Evolutionary conservation across 2,888 invertebrate genomes (phyloP).

Genomic region (Arge pagana): DNA sequence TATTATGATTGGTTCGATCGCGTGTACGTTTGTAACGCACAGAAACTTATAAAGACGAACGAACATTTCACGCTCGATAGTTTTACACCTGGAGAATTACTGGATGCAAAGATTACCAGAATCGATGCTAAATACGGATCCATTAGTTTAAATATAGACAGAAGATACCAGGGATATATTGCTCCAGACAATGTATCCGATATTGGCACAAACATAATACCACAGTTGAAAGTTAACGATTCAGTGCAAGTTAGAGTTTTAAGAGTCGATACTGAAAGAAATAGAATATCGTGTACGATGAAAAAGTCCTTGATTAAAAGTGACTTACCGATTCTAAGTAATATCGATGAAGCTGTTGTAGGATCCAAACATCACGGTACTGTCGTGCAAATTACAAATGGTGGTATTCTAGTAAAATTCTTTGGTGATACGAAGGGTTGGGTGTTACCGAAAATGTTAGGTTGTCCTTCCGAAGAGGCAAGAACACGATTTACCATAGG

Average conservation of each 20-base stretch:
- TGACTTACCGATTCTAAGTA: conserved; percentile 60
- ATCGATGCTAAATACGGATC: conserved; percentile 38
- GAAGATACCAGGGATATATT: conserved; percentile 41
- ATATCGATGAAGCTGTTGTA: conserved; percentile 60
- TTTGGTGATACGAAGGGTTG: conserved; percentile 64
- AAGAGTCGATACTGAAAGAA: conserved; percentile 57
- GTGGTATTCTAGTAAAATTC: conserved; percentile 64
- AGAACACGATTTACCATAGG: conserved; percentile 64
- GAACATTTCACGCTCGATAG: conserved; percentile 59
- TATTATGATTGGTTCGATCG: conserved; percentile 70
- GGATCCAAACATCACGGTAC: conserved; percentile 65
- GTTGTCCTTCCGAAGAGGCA: conserved; percentile 48
- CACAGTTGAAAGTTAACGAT: conserved; percentile 63
- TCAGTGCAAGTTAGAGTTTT: conserved; percentile 66
- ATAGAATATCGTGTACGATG: conserved; percentile 66
- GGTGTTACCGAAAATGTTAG: conserved; percentile 56
- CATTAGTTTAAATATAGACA: conserved; percentile 41
- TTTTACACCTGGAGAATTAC: conserved; percentile 42
- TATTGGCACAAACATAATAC: conserved; percentile 34
- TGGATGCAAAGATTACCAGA: conserved; percentile 40
- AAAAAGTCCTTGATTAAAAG: conserved; percentile 68
- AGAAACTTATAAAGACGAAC: conserved; percentile 63
- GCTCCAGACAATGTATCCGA: conserved; percentile 43
- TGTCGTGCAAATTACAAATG: conserved; percentile 59
- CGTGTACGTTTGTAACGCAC: conserved; percentile 71